These are phyloP conservation scores for Hemithea aestivaria DNA, from an alignment of 2,888 invertebrate species.

Conservation along the genomic window DNA sequence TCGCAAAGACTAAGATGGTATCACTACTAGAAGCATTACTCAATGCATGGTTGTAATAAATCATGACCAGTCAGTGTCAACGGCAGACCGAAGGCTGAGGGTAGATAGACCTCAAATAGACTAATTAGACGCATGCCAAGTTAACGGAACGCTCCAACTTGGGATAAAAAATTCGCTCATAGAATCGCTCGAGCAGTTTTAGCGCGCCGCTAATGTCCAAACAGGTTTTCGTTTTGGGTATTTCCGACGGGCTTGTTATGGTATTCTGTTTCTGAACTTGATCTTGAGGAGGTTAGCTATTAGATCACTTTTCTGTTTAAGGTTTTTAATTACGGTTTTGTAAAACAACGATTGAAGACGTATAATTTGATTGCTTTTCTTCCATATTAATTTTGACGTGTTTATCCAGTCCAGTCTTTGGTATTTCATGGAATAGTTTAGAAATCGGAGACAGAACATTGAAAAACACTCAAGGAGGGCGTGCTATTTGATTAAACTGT, in stretches of 20 bases:
- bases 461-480: not conserved
- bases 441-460: conserved; percentile 2
- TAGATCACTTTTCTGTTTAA: too few relatives aligned
- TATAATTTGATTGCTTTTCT: too few relatives aligned
- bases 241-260: conserved; percentile 18
- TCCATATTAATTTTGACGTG: too few relatives aligned
- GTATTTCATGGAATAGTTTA: not conserved
- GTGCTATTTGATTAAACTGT: conserved; percentile 9
- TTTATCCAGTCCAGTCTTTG: too few relatives aligned
- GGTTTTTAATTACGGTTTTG: too few relatives aligned
- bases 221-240: conserved; percentile 23
- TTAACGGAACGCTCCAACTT: conserved; percentile 11
- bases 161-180: conserved; percentile 17
- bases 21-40: conserved; percentile 13
- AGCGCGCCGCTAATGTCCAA: conserved; percentile 10
- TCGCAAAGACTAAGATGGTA: conserved; percentile 8
- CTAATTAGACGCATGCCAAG: conserved; percentile 18
- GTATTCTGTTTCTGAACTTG: conserved; percentile 13
- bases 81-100: conserved; percentile 11
- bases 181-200: conserved; percentile 14
- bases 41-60: conserved; percentile 15
- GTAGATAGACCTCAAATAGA: conserved; percentile 14
- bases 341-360: too few relatives aligned
- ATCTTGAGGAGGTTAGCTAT: conserved; percentile 1
- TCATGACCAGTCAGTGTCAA: conserved; percentile 18